These are phyloP conservation scores for Disparrhopalites patrizii DNA, from an alignment of 2,888 invertebrate species.

Conservation along the genomic window DNA sequence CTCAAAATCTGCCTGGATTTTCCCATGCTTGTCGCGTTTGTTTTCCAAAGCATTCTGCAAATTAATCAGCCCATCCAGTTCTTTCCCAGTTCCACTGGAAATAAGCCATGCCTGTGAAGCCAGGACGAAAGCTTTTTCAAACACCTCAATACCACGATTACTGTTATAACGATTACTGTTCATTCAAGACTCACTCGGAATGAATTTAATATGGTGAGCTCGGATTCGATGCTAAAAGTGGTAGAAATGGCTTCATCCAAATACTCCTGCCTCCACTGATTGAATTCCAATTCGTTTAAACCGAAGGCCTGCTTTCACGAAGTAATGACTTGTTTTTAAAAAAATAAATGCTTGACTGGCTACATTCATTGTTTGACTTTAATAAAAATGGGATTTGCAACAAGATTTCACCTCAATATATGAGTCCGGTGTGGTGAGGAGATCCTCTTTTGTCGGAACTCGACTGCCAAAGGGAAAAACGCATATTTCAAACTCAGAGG, in stretches of 20 bases:
- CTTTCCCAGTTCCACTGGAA: neutral
- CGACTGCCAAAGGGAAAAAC: slow-evolving; percentile 22
- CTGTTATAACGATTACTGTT: neutral
- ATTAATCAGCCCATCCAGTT: slow-evolving; percentile 9
- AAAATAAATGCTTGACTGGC: neutral
- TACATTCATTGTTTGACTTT: too few species aligned
- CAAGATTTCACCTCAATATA: slow-evolving; percentile 12
- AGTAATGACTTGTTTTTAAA: neutral
- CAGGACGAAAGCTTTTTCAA: neutral
- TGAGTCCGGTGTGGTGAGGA: slow-evolving; percentile 14
- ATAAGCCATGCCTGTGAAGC: slow-evolving; percentile 4
- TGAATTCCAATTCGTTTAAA: neutral
- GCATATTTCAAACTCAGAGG: slow-evolving; percentile 2
- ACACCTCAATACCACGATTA: neutral
- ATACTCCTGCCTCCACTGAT: neutral
- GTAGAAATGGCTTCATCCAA: neutral
- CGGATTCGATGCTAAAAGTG: neutral
- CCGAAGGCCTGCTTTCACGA: neutral
- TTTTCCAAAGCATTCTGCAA: neutral
- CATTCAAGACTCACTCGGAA: neutral
- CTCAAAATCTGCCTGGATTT: too few species aligned
- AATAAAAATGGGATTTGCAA: too few species aligned
- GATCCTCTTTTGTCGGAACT: slow-evolving; percentile 14
- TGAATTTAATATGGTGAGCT: neutral
- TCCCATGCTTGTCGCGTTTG: too few species aligned